Conservation (phyloP, 92 coral and sea anemone species). For the Actinostola sp. region DNA sequence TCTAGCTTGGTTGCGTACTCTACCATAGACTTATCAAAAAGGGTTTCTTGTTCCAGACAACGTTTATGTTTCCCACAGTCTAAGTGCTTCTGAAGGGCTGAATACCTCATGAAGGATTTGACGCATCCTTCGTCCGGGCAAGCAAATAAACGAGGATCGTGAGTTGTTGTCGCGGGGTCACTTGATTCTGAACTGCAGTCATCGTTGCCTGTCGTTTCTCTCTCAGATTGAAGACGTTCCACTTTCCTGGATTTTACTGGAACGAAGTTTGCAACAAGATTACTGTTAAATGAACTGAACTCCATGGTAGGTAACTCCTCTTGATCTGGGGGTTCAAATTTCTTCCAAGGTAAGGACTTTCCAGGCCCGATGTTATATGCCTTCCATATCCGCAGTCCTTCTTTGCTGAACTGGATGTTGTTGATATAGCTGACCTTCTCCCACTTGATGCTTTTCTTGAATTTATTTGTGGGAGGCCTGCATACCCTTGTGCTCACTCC, state of each 20-base stretch:
- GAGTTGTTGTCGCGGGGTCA: neutral
- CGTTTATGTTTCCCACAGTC: constrained; percentile 43
- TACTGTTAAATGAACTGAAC: neutral
- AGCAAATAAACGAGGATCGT: constrained; percentile 22
- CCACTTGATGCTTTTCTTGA: neutral
- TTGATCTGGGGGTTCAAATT: neutral
- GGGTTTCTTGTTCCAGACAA: constrained; percentile 42
- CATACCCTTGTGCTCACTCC: constrained; percentile 12
- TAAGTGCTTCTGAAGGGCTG: constrained; percentile 42
- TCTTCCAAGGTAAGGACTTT: neutral
- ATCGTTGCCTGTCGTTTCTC: neutral
- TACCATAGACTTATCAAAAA: constrained; percentile 33
- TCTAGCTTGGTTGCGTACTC: constrained; percentile 27
- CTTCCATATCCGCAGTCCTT: constrained; percentile 2
- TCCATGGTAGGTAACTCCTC: neutral
- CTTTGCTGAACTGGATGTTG: constrained; percentile 13
- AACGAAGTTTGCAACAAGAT: neutral
- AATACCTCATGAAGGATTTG: constrained; percentile 41
- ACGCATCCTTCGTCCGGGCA: constrained; percentile 54
- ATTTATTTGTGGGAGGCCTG: neutral
- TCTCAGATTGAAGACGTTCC: neutral
- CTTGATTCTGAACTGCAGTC: constrained; percentile 6
- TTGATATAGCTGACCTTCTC: constrained; percentile 8
- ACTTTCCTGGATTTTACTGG: neutral
- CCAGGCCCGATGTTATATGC: constrained; percentile 12